phyloP scores from a whole-genome alignment of 2,888 invertebrate genomes.

The Scaptomyza reducta region DNA sequence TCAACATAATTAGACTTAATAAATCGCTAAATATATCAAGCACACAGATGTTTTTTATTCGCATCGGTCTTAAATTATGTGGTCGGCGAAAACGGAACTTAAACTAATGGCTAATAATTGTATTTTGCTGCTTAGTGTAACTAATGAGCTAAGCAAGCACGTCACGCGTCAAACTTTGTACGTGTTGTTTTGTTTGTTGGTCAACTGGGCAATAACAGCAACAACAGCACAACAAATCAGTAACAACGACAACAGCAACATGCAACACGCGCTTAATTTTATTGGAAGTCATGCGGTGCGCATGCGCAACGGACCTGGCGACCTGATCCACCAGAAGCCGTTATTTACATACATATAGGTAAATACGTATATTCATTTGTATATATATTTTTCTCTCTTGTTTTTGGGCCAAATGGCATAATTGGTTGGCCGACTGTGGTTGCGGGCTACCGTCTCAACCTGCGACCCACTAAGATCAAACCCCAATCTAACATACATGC shows the following conservation, averaged over 20 bases:
- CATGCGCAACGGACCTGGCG: constrained; percentile 66
- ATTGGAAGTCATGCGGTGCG: constrained; percentile 75
- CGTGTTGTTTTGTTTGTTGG: constrained; percentile 78
- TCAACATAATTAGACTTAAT: too few relatives aligned
- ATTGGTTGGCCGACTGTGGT: constrained; percentile 64
- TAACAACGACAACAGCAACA: constrained; percentile 50
- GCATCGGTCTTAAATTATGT: neutral
- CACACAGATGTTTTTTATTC: neutral
- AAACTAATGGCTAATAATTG: neutral
- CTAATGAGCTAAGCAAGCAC: constrained; percentile 63
- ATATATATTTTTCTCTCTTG: neutral
- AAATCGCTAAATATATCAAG: neutral
- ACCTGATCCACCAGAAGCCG: constrained; percentile 41
- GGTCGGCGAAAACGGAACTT: neutral
- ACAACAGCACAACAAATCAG: constrained; percentile 23
- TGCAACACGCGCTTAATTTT: constrained; percentile 75
- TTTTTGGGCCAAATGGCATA: constrained; percentile 76
- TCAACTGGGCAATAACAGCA: constrained; percentile 63
- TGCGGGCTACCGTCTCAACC: constrained; percentile 43
- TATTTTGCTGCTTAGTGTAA: constrained; percentile 52
- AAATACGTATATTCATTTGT: neutral
- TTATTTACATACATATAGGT: constrained; percentile 19
- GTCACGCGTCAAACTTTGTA: constrained; percentile 78
- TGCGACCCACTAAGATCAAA: constrained; percentile 30
- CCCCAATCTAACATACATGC: neutral